Conservation (phyloP, 2,113 vertebrate species). For the Uria lomvia region DNA sequence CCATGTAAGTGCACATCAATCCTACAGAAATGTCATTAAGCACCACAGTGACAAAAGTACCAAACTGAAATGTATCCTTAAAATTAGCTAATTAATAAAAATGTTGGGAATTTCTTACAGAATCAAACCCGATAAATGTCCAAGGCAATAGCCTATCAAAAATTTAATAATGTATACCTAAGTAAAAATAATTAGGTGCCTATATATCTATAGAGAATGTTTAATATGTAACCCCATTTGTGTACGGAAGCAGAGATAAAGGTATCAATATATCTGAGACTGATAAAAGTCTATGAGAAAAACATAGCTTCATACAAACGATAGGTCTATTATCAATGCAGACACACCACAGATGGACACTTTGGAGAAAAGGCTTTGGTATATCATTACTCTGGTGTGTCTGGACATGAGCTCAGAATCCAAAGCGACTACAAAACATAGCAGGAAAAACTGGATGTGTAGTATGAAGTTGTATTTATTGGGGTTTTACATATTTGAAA, state of each 20-base stretch:
- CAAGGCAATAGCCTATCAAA: not conserved
- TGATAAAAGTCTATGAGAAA: not conserved
- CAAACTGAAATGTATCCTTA: not conserved
- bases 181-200: not conserved
- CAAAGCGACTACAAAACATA: not conserved
- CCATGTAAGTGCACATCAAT: not conserved
- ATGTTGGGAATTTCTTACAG: not conserved
- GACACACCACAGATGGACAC: not conserved
- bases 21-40: not conserved
- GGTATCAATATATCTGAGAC: not conserved
- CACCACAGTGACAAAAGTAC: not conserved
- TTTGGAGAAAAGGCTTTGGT: not conserved
- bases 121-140: not conserved
- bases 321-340: not conserved
- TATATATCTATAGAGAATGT: not conserved
- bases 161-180: not conserved
- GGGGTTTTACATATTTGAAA: not conserved
- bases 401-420: not conserved
- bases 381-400: not conserved
- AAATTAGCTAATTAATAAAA: not conserved
- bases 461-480: not conserved
- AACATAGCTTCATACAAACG: not conserved
- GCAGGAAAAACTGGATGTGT: not conserved
- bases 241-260: not conserved
- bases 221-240: not conserved